phyloP scores from a whole-genome alignment of 2,113 vertebrate species.

The Pygoscelis adeliae region DNA sequence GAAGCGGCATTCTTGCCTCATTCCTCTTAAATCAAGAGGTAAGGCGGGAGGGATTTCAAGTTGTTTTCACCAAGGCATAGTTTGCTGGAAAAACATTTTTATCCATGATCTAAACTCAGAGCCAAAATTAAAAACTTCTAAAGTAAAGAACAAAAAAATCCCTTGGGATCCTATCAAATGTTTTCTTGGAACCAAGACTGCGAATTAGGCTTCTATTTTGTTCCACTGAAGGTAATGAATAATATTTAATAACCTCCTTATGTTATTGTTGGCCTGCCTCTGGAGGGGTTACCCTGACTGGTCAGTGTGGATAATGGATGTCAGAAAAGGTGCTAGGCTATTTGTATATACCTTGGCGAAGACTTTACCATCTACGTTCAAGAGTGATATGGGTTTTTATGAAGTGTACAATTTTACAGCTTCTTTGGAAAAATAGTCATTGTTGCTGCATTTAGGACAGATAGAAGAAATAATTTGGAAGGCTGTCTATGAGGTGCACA shows the following conservation, averaged over 20 bases:
- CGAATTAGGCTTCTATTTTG: slow-evolving; percentile 37
- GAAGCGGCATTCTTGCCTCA: neutral
- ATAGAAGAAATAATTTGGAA: slow-evolving; percentile 6
- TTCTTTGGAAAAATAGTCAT: slow-evolving; percentile 15
- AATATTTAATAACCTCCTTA: slow-evolving; percentile 61
- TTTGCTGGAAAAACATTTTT: slow-evolving; percentile 43
- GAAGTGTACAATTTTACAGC: neutral
- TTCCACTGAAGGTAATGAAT: slow-evolving; percentile 51
- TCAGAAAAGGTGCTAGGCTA: slow-evolving; percentile 49
- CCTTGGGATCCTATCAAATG: slow-evolving; percentile 11
- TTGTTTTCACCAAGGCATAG: slow-evolving; percentile 11
- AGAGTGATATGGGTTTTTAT: slow-evolving; percentile 27
- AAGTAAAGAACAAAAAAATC: slow-evolving; percentile 43
- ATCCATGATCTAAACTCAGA: slow-evolving; percentile 22
- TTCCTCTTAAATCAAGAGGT: neutral
- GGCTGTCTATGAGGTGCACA: neutral
- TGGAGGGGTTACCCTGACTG: slow-evolving; percentile 22
- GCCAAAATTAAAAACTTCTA: slow-evolving; percentile 44
- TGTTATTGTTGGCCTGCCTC: slow-evolving; percentile 47
- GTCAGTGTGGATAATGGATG: slow-evolving; percentile 24
- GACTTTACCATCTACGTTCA: neutral
- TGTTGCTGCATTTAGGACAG: neutral
- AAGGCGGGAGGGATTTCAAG: neutral
- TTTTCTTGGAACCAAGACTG: slow-evolving; percentile 52
- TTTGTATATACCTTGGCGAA: slow-evolving; percentile 23